Evolutionary conservation across 2,888 invertebrate species (phyloP).

Genomic region (Caenorhabditis virilis): DNA sequence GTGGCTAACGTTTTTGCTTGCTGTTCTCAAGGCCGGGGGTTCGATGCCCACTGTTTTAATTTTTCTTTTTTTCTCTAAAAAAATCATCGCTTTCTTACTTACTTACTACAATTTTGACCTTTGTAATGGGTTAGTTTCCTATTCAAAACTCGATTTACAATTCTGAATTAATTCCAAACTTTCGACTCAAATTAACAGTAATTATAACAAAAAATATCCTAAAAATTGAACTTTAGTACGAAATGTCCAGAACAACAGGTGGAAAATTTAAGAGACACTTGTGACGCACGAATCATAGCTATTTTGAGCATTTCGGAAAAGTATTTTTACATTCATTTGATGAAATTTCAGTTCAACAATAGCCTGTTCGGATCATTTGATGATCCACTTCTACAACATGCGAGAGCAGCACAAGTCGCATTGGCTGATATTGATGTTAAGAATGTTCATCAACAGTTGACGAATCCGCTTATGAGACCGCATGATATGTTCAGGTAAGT

Average conservation of each 20-base stretch:
- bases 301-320: constrained; percentile 6
- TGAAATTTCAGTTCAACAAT: constrained; percentile 47
- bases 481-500: constrained; percentile 65
- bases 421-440: constrained; percentile 66
- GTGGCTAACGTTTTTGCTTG: too few relatives aligned
- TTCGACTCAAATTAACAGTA: too few relatives aligned
- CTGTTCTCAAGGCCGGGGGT: too few relatives aligned
- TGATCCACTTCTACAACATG: constrained; percentile 59
- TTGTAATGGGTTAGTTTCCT: too few relatives aligned
- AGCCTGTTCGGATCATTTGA: constrained; percentile 54
- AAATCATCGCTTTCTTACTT: too few relatives aligned
- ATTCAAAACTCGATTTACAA: too few relatives aligned
- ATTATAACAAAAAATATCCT: too few relatives aligned
- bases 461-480: constrained; percentile 54
- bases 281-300: constrained; percentile 1
- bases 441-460: constrained; percentile 54
- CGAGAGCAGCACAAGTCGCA: constrained; percentile 55
- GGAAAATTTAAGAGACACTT: constrained; percentile 27
- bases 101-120: too few relatives aligned
- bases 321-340: neutral
- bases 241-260: neutral
- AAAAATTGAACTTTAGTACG: too few relatives aligned
- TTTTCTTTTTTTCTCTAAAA: too few relatives aligned
- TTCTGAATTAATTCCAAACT: too few relatives aligned
- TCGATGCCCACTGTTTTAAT: too few relatives aligned